Evolutionary conservation across 1,140 invertebrate species (phyloP).

Genomic region (Apis cerana): DNA sequence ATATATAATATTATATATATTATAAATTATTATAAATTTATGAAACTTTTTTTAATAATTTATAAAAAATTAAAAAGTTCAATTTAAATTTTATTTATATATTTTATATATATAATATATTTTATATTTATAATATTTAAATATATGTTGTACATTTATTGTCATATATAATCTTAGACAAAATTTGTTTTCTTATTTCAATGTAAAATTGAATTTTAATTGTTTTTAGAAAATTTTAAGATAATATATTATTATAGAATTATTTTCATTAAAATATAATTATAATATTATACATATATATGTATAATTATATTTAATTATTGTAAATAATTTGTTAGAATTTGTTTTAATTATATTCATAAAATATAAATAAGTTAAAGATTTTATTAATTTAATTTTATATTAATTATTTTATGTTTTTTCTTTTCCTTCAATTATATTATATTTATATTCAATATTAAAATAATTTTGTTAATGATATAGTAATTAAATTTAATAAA

Average conservation of each 20-base stretch:
- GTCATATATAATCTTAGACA: too few relatives aligned
- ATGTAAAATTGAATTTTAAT: neutral
- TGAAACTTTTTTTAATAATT: neutral
- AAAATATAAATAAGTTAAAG: neutral
- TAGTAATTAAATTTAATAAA: constrained; percentile 16
- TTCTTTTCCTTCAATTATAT: neutral
- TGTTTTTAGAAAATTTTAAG: neutral
- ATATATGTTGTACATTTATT: neutral
- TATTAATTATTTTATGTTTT: neutral
- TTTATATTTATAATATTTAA: neutral
- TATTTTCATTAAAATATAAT: neutral
- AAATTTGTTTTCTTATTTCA: neutral
- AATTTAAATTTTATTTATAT: neutral
- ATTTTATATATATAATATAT: neutral
- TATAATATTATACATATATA: neutral
- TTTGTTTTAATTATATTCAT: neutral
- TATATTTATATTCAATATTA: too few relatives aligned
- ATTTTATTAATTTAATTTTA: constrained; percentile 3
- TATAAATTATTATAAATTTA: neutral
- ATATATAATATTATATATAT: too few relatives aligned
- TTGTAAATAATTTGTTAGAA: neutral
- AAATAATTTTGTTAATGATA: neutral
- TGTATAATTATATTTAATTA: neutral
- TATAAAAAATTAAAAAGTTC: neutral
- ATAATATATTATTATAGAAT: neutral